A percentile compares a stretch with the other conserved stretches of the same genome.
phyloP scores from a whole-genome alignment of 1,140 invertebrate species.

The Eueides isabella region DNA sequence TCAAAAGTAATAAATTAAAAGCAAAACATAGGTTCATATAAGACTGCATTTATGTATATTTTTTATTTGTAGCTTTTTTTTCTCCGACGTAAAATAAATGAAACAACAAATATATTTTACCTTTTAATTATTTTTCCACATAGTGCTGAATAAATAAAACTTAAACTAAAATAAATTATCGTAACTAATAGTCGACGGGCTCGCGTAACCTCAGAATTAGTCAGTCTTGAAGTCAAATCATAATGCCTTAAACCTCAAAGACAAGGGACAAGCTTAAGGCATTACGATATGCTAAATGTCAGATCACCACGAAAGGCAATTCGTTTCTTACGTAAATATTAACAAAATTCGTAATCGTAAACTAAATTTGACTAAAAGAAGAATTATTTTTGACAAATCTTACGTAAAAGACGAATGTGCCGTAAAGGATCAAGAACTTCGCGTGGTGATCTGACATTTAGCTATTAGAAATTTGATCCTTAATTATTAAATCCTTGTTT shows the following conservation, averaged over 20 bases:
- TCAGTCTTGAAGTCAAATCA: constrained; percentile 59
- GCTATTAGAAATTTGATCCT: constrained; percentile 48
- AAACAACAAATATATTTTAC: constrained; percentile 45
- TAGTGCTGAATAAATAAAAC: constrained; percentile 78
- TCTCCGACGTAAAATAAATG: constrained; percentile 3
- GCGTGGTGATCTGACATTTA: constrained; percentile 78
- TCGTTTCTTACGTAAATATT: background rate
- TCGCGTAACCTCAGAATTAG: constrained; percentile 66
- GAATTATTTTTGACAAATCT: background rate
- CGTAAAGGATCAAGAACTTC: constrained; percentile 59
- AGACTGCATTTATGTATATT: no score
- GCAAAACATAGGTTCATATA: no score
- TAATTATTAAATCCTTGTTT: constrained; percentile 73
- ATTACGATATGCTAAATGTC: constrained; percentile 73
- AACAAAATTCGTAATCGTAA: background rate
- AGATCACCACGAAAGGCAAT: constrained; percentile 60
- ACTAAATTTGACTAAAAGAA: background rate
- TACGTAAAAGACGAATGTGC: constrained; percentile 8
- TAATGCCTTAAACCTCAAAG: constrained; percentile 60
- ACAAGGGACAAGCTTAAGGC: constrained; percentile 58
- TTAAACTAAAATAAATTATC: constrained; percentile 74
- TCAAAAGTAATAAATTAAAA: no score
- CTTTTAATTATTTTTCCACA: constrained; percentile 60
- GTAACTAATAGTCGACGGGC: constrained; percentile 76
- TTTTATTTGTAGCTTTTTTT: no score